Evolutionary conservation across 2,888 invertebrate genomes (phyloP), one percentile per base, ranked within the genome.

Genomic region (Buathra laborator): DNA sequence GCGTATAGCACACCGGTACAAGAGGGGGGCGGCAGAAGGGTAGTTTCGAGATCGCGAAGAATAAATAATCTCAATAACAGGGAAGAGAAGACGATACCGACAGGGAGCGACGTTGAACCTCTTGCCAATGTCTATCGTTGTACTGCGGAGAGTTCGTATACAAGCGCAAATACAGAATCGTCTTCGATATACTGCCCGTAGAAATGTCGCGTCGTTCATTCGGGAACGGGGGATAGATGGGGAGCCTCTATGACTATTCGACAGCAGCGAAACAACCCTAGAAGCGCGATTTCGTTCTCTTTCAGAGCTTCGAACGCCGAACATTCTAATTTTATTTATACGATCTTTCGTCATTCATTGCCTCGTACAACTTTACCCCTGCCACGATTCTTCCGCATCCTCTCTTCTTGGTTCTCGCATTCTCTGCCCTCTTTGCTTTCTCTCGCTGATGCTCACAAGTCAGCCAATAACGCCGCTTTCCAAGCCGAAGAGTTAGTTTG

Each of bases 21-120:
- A 24, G 29, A 24, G 29, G 3, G 32, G 2, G 59, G 4, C 3
- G 59, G 1, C 12, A 37, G 32, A 29, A 14, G 24, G 44, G 67
- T 67, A 82, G 83, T 83, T 80, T 72, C 56, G 71, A 70, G 85
- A 79, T 85, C 75, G 72, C 51, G 71, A 37, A 62, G 62, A 76
- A 85, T 85, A 83, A 85, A 85, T 85, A 83, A 85, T 85, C 83
- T 56, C 53, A 79, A 85, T 85, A 83, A 80, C 85, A 76, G 44
- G 53, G 53, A 19, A 56, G 56, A 67, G 51, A 56, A 48, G 70
- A 75, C 59, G 10, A 79, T 75, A 70, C 51, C 44, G 16, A 16
- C 10, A 2, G 29, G 66, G 56, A 70, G 51, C 56, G 59, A 64
- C 44, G 80, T 80, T 76, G 79, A 67, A 79, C 32, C 66, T 66